phyloP scores from a whole-genome alignment of 2,113 vertebrate genomes.

The Cebus imitator region DNA sequence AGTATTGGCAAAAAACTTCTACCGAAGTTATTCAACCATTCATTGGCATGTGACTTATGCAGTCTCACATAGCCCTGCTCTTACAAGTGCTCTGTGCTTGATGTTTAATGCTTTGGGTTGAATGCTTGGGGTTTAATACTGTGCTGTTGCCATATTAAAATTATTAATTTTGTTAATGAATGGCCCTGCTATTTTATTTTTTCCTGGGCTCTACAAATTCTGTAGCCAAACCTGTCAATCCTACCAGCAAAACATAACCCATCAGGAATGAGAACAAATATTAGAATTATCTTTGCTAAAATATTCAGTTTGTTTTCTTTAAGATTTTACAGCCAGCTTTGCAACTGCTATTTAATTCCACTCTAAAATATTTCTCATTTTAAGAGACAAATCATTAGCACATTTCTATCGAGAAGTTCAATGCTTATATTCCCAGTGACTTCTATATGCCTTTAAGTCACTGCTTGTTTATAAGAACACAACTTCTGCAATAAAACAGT shows the following conservation, averaged over 20 bases:
- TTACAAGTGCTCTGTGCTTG: not conserved
- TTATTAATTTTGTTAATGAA: not conserved
- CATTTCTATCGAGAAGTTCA: not conserved
- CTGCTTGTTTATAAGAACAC: not conserved
- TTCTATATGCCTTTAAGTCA: not conserved
- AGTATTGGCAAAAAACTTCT: not conserved
- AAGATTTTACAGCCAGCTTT: not conserved
- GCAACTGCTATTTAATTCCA: not conserved
- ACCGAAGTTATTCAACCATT: not conserved
- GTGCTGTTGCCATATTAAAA: not conserved
- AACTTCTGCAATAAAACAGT: not conserved
- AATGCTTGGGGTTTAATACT: not conserved
- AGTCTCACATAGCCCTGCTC: not conserved
- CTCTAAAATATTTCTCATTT: not conserved
- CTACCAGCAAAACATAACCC: not conserved
- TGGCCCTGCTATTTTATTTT: not conserved
- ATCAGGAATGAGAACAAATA: not conserved
- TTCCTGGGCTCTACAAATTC: not conserved
- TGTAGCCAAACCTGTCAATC: not conserved
- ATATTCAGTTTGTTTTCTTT: not conserved
- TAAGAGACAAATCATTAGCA: not conserved
- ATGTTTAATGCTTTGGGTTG: not conserved
- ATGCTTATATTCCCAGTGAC: not conserved
- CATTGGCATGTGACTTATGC: not conserved
- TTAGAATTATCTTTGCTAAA: not conserved